Evolutionary conservation across 1,140 invertebrate species (phyloP), one percentile per base, ranked within the genome.

Genomic region (Ctenoplectra terminalis): DNA sequence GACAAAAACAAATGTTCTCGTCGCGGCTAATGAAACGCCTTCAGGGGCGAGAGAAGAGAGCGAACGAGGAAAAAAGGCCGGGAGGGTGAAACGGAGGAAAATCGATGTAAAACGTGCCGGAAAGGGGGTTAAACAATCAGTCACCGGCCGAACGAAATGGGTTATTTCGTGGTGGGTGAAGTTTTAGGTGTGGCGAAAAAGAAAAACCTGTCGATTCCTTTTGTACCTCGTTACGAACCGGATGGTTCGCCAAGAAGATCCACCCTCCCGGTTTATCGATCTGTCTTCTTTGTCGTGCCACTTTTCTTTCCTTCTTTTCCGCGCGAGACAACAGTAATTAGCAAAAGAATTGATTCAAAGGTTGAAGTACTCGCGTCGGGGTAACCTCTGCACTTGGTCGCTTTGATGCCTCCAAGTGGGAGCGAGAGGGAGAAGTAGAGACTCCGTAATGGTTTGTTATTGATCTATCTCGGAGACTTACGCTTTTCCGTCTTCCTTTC

Each of bases 361-460:
- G 67, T 50, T 17, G 77, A 74, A 66, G 46, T 20, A 66, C 52
- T 64, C 29, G 46, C 43, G 46, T 40, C 37, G 40, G 26, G 20
- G 43, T 50, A 50, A 26, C 29, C 9, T 29, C 50, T 23, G 9
- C 15, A n/a, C 56, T 34, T 78, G 70, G 66, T 73, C 84, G 26
- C 76, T 87, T 81, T 56, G 66, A 63, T 66, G 60, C 67, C 60
- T 70, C 52, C 15, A 46, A 52, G 81, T 88, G 91, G 88, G 88
- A 6, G 20, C 17, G 61, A 40, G 37, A 34, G 15, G 63, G 76
- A 89, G 90, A 89, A 87, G 26, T 15, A 23, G 37, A 60, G 6
- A 5, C 4, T 90, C 89, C 87, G 90, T 92, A 92, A 93, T 92
- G 90, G 91, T 92, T 93, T 90, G 90, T 91, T 90, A 91, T 91